Conservation (phyloP, 2,888 invertebrate genomes). For the Laspeyria flexula region DNA sequence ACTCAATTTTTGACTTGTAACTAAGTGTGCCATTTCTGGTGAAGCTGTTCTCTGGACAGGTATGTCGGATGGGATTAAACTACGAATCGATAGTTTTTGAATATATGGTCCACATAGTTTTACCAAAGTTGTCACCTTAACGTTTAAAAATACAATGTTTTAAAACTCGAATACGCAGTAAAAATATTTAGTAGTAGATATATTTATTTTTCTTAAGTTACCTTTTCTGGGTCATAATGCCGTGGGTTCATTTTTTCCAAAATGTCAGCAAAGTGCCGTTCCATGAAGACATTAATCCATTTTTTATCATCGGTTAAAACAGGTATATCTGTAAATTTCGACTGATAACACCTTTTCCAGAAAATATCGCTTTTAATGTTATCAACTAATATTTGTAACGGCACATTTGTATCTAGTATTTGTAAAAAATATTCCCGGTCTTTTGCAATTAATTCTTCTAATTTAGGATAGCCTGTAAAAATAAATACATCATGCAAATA, state of each 20-base stretch:
- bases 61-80: slow-evolving; percentile 75
- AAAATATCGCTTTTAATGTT: slow-evolving; percentile 79
- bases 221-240: slow-evolving; percentile 82
- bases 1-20: slow-evolving; percentile 66
- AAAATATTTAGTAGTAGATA: too few species aligned
- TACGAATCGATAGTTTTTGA: slow-evolving; percentile 69
- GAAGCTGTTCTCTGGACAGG: slow-evolving; percentile 74
- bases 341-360: slow-evolving; percentile 77
- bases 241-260: slow-evolving; percentile 80
- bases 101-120: slow-evolving; percentile 79
- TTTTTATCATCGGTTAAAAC: slow-evolving; percentile 56
- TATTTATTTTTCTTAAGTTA: slow-evolving; percentile 24
- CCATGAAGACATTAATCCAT: slow-evolving; percentile 80
- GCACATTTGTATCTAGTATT: slow-evolving; percentile 70
- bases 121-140: slow-evolving; percentile 61
- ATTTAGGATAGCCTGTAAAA: slow-evolving; percentile 63
- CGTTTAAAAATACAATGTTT: background rate
- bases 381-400: slow-evolving; percentile 75
- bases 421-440: slow-evolving; percentile 76
- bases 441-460: slow-evolving; percentile 69
- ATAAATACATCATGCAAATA: background rate
- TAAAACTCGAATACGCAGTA: too few species aligned
- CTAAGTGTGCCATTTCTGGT: slow-evolving; percentile 77
- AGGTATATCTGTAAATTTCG: slow-evolving; percentile 68
- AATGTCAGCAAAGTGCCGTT: slow-evolving; percentile 75